These are phyloP conservation scores for Morelia viridis DNA, from an alignment of 2,797 vertebrate genomes.

Conservation along the genomic window DNA sequence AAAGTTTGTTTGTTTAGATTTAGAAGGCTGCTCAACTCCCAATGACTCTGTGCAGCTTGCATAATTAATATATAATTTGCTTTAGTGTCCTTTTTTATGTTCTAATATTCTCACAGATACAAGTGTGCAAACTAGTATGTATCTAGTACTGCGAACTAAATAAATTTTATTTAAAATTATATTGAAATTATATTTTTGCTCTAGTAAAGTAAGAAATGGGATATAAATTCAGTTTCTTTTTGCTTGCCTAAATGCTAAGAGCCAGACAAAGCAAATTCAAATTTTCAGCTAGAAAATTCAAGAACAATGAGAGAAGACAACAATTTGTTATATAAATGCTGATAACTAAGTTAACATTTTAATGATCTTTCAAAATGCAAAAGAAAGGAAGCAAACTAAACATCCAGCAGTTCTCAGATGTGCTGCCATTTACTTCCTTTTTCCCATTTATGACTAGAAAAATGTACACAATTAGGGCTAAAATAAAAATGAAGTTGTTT, in stretches of 20 bases:
- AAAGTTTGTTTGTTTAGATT: no score
- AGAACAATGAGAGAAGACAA: neutral
- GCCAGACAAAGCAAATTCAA: neutral
- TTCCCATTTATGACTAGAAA: neutral
- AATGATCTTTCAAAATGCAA: constrained; percentile 3
- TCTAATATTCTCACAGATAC: neutral
- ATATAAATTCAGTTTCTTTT: neutral
- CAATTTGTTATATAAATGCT: constrained; percentile 17
- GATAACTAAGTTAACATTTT: constrained; percentile 1
- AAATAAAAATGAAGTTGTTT: neutral
- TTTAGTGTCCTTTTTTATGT: neutral
- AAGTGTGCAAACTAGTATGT: neutral
- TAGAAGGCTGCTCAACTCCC: no score
- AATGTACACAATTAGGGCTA: neutral
- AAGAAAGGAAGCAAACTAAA: neutral
- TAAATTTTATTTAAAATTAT: constrained; percentile 38
- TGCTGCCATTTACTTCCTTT: neutral
- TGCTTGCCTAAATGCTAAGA: neutral
- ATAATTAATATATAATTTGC: neutral
- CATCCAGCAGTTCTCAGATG: neutral
- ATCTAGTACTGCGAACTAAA: constrained; percentile 13
- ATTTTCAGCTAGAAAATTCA: constrained; percentile 7
- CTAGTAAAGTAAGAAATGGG: constrained; percentile 7
- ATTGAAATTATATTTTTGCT: neutral
- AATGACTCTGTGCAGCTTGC: no score